Evolutionary conservation across 2,888 invertebrate species (phyloP).

Genomic region (Lysandra bellargus): DNA sequence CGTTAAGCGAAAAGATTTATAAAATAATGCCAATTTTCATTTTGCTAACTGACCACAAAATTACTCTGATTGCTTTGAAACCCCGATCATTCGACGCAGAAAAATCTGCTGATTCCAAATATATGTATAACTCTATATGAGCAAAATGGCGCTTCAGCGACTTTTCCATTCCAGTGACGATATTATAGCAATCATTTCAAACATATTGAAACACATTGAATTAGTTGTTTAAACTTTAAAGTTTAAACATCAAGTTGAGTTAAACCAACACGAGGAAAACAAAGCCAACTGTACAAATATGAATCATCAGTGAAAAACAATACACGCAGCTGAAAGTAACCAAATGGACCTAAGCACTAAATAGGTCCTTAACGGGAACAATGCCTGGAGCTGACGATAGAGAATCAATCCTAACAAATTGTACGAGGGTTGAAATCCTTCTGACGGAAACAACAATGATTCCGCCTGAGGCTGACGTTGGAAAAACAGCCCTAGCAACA

Average conservation of each 20-base stretch:
- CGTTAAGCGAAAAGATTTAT: no score
- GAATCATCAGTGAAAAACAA: constrained; percentile 10
- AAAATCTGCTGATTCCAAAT: no score
- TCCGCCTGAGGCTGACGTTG: neutral
- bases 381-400: neutral
- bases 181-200: no score
- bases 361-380: constrained; percentile 15
- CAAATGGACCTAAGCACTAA: constrained; percentile 25
- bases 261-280: neutral
- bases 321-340: constrained; percentile 10
- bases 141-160: no score
- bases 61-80: no score
- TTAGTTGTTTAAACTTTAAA: neutral
- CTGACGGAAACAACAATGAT: neutral
- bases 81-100: no score
- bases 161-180: no score
- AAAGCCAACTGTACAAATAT: neutral
- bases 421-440: neutral
- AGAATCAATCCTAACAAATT: neutral
- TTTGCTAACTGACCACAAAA: no score
- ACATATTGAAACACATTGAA: no score
- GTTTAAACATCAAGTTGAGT: neutral
- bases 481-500: neutral
- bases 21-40: no score
- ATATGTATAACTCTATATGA: no score